phyloP scores from a whole-genome alignment of 2,113 vertebrate species.

The Onychostruthus taczanowskii region DNA sequence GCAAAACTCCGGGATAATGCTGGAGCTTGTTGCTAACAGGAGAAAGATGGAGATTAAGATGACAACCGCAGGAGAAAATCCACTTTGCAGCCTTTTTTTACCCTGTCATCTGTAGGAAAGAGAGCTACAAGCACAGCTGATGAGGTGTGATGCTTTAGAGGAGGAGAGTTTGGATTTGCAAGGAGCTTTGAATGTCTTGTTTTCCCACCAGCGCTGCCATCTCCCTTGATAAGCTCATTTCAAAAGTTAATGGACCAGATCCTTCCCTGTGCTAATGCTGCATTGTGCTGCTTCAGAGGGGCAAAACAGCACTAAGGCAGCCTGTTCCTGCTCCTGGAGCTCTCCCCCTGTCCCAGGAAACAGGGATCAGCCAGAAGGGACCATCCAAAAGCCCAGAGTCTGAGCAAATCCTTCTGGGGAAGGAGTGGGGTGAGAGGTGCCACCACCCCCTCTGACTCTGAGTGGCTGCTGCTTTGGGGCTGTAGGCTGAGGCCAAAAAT shows the following conservation, averaged over 20 bases:
- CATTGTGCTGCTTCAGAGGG: background rate
- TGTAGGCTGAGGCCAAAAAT: background rate
- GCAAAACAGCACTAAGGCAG: background rate
- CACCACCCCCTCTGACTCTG: background rate
- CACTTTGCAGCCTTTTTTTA: conserved; percentile 1
- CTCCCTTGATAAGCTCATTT: conserved; percentile 15
- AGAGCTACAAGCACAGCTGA: background rate
- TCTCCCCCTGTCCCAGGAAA: background rate
- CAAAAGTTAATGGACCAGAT: conserved; percentile 21
- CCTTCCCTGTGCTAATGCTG: background rate
- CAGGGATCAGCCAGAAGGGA: background rate
- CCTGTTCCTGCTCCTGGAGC: background rate
- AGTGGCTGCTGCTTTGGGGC: background rate
- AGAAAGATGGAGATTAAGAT: background rate
- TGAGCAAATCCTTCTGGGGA: background rate
- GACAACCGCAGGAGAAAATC: background rate
- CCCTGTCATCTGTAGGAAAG: background rate
- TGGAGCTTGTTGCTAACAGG: background rate
- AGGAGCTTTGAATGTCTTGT: background rate
- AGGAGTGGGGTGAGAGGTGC: background rate
- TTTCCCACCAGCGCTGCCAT: background rate
- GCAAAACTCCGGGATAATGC: background rate
- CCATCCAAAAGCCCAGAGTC: background rate
- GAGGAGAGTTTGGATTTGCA: conserved; percentile 1
- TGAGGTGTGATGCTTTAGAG: background rate